Base-by-base conservation (phyloP, 1,140 invertebrate genomes). In the Cardiocondyla obscurior region DNA sequence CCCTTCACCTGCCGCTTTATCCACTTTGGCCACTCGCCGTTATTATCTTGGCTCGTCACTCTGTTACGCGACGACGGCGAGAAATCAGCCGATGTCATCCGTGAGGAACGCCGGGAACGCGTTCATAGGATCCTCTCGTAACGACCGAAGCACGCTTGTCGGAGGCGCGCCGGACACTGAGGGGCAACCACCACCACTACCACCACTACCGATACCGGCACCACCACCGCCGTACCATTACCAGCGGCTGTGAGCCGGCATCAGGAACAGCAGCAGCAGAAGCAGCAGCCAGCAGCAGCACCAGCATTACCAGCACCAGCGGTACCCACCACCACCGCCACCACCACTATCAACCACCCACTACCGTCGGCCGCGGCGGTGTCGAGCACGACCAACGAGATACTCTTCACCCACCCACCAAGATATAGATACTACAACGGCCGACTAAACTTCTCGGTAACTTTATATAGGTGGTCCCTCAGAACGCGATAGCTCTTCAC, bases 121-220 rank as follows among this genome's bases (percentile, higher is more conserved):
- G 72, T 46, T 76, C 85, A 64, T 82, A 74, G 53, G 70, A 84
- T 85, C 82, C 76, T 84, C 72, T 81, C 49, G 62, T 82, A 82
- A 86, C 74, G 83, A 89, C 90, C 93, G 93, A 94, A 91, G 92
- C 93, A 93, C 93, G 92, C 93, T 93, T 91, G 85, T 92, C 93
- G 93, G 91, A 94, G 93, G 92, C 93, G 93, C 93, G 92, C 93
- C 92, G 92, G 92, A 93, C 92, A 93, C 93, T 94, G 93, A 94
- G 92, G 92, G 91, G 92, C 91, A 94, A 93, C 91, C 91, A 92
- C 92, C 89, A 92, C 90, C 86, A 85, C 85, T 81, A 89, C 82
- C 81, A 84, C 65, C 60, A 51, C 72, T 62, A 79, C 60, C 83
- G 64, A 60, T 77, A 83, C 88, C 89, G 36, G 64, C 83, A 87